Conservation (phyloP, 2,797 vertebrate genomes). For the Sebastes cheni region DNA sequence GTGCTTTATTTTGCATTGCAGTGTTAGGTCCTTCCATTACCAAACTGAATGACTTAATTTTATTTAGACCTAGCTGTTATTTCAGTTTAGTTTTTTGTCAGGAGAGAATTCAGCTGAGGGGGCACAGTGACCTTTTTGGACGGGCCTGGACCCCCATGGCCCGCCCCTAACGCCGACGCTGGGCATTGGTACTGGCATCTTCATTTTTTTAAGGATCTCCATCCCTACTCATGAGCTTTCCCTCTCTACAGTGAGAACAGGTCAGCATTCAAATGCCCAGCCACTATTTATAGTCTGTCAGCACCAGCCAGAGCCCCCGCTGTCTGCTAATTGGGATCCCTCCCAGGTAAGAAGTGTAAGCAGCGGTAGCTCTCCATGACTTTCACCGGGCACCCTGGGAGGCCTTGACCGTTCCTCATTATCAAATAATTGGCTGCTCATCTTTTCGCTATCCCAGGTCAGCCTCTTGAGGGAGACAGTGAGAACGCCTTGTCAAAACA, state of each 20-base stretch:
- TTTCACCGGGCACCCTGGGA: conserved; percentile 28
- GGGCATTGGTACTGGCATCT: no score
- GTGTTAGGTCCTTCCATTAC: no score
- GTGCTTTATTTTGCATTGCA: no score
- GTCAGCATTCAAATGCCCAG: conserved; percentile 57
- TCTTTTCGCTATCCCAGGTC: conserved; percentile 54
- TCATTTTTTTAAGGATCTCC: no score
- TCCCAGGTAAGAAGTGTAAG: conserved; percentile 68
- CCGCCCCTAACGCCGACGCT: no score
- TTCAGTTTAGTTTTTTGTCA: no score
- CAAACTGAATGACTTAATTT: no score
- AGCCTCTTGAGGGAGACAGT: conserved; percentile 55
- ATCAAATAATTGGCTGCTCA: conserved; percentile 64
- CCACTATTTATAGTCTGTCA: conserved; percentile 80
- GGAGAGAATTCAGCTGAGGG: no score
- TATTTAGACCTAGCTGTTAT: no score
- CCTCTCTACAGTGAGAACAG: conserved; percentile 55
- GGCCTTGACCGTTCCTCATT: conserved; percentile 30
- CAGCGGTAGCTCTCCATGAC: conserved; percentile 40
- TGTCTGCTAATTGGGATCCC: conserved; percentile 69
- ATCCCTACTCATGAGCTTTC: conserved; percentile 23
- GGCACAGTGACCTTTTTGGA: no score
- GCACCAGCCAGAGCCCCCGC: conserved; percentile 43
- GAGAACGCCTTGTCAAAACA: conserved; percentile 70
- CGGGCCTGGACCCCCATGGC: no score